These are phyloP conservation scores for Gadopsis bispinosus DNA, from an alignment of 2,797 vertebrate species.

Conservation along the genomic window DNA sequence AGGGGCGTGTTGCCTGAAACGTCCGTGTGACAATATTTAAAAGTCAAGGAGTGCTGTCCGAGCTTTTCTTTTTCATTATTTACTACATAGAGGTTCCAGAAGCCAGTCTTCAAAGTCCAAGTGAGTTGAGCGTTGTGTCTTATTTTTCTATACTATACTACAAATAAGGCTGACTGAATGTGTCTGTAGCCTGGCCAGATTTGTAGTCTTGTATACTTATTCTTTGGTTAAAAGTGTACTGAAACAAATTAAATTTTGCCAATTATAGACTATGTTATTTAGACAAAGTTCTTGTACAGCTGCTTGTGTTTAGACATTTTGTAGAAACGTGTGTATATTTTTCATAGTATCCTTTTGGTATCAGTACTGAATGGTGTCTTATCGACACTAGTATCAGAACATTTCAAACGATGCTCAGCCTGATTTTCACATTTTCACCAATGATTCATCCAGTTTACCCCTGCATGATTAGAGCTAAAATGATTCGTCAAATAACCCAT, in stretches of 20 bases:
- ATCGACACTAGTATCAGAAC: neutral
- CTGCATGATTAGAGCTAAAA: neutral
- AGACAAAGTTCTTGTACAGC: neutral
- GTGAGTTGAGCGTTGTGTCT: too few relatives aligned
- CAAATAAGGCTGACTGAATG: neutral
- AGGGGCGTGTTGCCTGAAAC: too few relatives aligned
- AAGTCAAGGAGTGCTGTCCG: too few relatives aligned
- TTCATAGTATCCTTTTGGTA: neutral
- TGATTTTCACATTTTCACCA: neutral
- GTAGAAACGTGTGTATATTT: neutral
- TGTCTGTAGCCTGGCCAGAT: neutral
- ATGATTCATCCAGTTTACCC: neutral
- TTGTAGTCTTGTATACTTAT: neutral
- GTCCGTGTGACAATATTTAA: too few relatives aligned
- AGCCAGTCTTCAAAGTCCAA: too few relatives aligned
- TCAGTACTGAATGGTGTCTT: neutral
- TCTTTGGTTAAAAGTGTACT: conserved; percentile 5
- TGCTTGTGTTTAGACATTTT: neutral
- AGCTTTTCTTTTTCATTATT: too few relatives aligned
- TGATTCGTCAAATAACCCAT: neutral
- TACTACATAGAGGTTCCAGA: too few relatives aligned
- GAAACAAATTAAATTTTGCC: neutral
- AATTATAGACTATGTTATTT: neutral
- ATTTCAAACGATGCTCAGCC: neutral
- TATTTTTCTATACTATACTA: neutral